phyloP scores from a whole-genome alignment of 2,797 vertebrate species.

The Mus spretus region DNA sequence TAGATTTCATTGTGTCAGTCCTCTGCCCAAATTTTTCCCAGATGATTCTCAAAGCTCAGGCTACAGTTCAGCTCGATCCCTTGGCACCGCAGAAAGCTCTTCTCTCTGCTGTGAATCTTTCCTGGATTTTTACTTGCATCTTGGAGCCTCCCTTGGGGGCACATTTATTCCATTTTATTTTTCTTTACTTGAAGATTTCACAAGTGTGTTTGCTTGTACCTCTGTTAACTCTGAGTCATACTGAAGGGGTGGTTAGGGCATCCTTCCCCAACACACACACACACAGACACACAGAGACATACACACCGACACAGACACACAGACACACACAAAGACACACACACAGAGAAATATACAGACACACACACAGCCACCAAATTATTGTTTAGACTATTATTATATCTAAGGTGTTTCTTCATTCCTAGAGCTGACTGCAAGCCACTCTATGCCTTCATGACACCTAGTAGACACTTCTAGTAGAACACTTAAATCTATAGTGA shows the following conservation, averaged over 20 bases:
- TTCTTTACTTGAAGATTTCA: slow-evolving; percentile 10
- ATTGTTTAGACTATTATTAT: background rate
- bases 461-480: background rate
- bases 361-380: background rate
- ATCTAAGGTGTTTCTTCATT: background rate
- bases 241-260: background rate
- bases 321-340: no score
- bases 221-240: background rate
- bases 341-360: no score
- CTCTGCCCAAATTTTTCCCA: background rate
- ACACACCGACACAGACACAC: no score
- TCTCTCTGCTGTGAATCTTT: background rate
- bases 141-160: background rate
- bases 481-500: no score
- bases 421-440: background rate
- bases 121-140: slow-evolving; percentile 11
- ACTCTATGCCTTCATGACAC: background rate
- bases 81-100: background rate
- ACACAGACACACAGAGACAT: background rate
- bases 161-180: background rate
- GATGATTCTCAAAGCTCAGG: background rate
- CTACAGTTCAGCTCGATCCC: background rate
- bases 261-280: background rate
- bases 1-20: background rate
- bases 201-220: background rate